Evolutionary conservation across 1,140 invertebrate genomes (phyloP).

Genomic region (Drosophila biarmipes): DNA sequence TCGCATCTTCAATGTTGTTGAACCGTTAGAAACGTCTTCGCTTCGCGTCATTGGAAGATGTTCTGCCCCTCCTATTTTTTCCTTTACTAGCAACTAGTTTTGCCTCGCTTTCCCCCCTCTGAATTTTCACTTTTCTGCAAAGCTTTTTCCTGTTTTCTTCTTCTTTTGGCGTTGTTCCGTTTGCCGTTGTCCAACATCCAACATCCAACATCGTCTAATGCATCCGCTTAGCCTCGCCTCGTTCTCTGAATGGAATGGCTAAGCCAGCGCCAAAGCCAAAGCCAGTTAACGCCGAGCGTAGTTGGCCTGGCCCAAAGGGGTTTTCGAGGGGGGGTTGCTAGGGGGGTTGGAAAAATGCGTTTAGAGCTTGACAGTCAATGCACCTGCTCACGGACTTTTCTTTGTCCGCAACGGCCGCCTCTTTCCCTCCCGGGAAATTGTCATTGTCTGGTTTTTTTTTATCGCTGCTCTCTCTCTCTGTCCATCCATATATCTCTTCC

Average conservation of each 20-base stretch:
- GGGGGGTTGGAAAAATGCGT: slow-evolving; percentile 19
- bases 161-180: slow-evolving; percentile 42
- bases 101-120: slow-evolving; percentile 3
- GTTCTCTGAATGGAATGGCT: slow-evolving; percentile 58
- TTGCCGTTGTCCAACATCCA: slow-evolving; percentile 48
- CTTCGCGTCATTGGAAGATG: slow-evolving; percentile 37
- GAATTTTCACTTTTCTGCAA: slow-evolving; percentile 69
- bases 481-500: slow-evolving; percentile 21
- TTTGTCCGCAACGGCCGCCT: slow-evolving; percentile 31
- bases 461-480: slow-evolving; percentile 22
- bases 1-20: slow-evolving; percentile 37
- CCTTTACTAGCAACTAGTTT: slow-evolving; percentile 3
- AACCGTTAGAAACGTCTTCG: slow-evolving; percentile 57
- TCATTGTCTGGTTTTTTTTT: slow-evolving; percentile 52
- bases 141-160: slow-evolving; percentile 32
- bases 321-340: not conserved
- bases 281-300: slow-evolving; percentile 57
- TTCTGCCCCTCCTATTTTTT: slow-evolving; percentile 17
- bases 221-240: slow-evolving; percentile 64
- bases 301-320: slow-evolving; percentile 2
- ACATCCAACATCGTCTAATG: slow-evolving; percentile 56
- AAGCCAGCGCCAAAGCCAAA: slow-evolving; percentile 49
- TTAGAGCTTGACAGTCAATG: slow-evolving; percentile 59
- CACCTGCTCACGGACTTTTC: slow-evolving; percentile 64
- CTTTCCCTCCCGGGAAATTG: slow-evolving; percentile 4